Evolutionary conservation across 2,113 vertebrate genomes (phyloP), one percentile per base, ranked within the genome.

Genomic region (Perognathus longimembris): DNA sequence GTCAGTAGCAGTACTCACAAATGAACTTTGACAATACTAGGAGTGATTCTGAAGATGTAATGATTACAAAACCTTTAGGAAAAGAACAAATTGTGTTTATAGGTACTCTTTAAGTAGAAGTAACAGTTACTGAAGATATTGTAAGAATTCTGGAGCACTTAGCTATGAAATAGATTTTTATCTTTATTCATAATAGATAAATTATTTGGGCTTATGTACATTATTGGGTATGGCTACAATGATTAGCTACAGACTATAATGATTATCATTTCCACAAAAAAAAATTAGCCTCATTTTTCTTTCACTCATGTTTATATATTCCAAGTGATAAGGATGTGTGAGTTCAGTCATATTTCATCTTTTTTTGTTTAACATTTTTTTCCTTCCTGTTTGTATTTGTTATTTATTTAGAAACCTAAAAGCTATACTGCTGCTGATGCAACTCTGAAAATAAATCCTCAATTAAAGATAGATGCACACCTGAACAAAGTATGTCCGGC

Each of bases 401-500:
- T 94, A 20, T 76, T 97, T 97, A 40, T 78, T 91, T 96, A 99
- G 99, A 99, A 99, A 98, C 98, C 99, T 67, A 99, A 99, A 97
- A 99, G 99, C 93, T 99, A 98, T 85, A 99, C 99, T 66, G 99
- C 99, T 96, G 99, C 99, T 88, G 98, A 98, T 95, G 99, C 98
- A 89, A 99, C 99, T 71, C 93, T 97, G 79, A 98, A 98, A 88
- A 99, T 99, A 94, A 99, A 99, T 98, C 98, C 99, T 36, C 98
- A 98, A 38, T 96, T 99, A 95, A 98, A 99, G 90, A 98, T 99
- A 95, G 98, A 99, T 4, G 98, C 99, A 54, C 98, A 99, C 69
- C 98, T 99, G 88, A 98, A 99, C 97, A 99, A 99, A 98, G 99
- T 99, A 89, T 99, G 98, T 97, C 99, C 99, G 7, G 99, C 98